Evolutionary conservation across 2,113 vertebrate genomes (phyloP), one percentile per base, ranked within the genome.

Genomic region (Corydoras sp.): DNA sequence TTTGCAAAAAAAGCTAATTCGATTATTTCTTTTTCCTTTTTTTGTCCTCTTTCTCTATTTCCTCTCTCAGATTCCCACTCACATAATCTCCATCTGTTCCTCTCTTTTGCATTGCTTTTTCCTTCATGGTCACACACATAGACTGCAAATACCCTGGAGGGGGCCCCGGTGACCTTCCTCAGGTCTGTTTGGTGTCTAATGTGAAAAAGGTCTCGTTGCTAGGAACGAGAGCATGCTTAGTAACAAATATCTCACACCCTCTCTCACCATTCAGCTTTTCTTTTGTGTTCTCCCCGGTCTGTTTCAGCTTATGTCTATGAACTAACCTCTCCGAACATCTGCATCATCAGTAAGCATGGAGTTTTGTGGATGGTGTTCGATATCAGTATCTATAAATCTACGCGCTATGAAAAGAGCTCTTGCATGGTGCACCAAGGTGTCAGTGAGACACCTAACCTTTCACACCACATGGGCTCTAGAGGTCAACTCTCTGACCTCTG

Each of bases 1-100:
- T 94, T 91, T 87, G 13, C 30, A 18, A 89, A 84, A 92, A 86
- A 92, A 92, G 90, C 91, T 94, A 93, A 95, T 94, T 94, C 93
- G 86, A 95, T 96, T 96, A 93, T 94, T 24, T 86, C 81, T 80
- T 86, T 85, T 86, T 88, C 84, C 83, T 81, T 82, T 83, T 82
- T 81, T 71, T 49, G 71, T 62, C 18, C 4, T 63, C 14, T 50
- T 69, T 56, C 64, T 74, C 78, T 73, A 77, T 60, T 66, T 35
- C 49, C 62, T 55, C 48, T 72, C 69, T 67, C 60, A 10, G 64
- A 43, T 59, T 76, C 63, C 65, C 75, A 81, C 71, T 78, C 62
- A 70, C 55, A 55, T 58, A 53, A 50, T 68, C 73, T 77, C 70
- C 80, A 77, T 72, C 73, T 85, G 76, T 59, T 61, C 79, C 72